A percentile compares a stretch with the other conserved stretches of the same genome.
phyloP scores from a whole-genome alignment of 1,140 invertebrate species.

The Chrysomallon squamiferum region DNA sequence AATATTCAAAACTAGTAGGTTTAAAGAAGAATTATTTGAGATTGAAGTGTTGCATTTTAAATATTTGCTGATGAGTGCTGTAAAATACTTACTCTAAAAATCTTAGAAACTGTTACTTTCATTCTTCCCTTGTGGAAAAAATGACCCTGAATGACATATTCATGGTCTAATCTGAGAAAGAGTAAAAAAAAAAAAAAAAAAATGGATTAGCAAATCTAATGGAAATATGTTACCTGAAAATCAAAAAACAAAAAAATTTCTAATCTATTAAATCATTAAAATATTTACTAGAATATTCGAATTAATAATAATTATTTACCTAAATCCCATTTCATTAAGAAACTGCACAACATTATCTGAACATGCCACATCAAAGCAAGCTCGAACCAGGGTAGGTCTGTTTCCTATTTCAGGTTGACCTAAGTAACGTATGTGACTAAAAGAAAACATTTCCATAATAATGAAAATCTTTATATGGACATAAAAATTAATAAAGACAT shows the following conservation, averaged over 20 bases:
- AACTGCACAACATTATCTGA: constrained; percentile 90
- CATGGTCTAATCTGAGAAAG: constrained; percentile 76
- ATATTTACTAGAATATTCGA: too few species aligned
- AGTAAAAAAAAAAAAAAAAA: constrained; percentile 11
- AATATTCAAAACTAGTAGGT: too few species aligned
- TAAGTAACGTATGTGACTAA: constrained; percentile 86
- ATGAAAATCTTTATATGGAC: too few species aligned
- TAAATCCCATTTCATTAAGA: constrained; percentile 84
- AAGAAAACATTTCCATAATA: constrained; percentile 61
- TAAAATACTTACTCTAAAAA: constrained; percentile 78
- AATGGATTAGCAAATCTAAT: not conserved
- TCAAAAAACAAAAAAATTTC: too few species aligned
- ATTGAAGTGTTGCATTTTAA: too few species aligned
- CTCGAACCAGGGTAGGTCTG: constrained; percentile 86
- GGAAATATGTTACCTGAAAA: too few species aligned
- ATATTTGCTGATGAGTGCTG: too few species aligned
- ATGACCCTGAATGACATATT: constrained; percentile 91
- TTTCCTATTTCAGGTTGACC: constrained; percentile 89
- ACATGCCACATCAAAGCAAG: constrained; percentile 89
- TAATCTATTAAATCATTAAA: too few species aligned
- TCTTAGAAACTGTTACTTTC: constrained; percentile 95
- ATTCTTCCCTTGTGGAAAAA: constrained; percentile 96
- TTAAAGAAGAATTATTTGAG: too few species aligned
- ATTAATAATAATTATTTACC: too few species aligned
- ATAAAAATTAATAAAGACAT: too few species aligned